These are phyloP conservation scores for Dipodomys spectabilis DNA, from an alignment of 2,113 vertebrate species.

Conservation along the genomic window DNA sequence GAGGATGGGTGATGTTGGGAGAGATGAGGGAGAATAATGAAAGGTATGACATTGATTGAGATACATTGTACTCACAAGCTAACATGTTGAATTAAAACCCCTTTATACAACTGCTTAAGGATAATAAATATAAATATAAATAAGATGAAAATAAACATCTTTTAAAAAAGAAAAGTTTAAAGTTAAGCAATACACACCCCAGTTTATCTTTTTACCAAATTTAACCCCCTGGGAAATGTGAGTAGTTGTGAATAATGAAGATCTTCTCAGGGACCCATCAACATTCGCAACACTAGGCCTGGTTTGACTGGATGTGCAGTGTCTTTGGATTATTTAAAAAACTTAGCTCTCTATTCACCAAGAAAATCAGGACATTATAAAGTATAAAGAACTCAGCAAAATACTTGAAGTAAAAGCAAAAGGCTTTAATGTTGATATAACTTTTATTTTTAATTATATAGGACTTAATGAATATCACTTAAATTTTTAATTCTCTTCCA, in stretches of 20 bases:
- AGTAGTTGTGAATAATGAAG: not conserved
- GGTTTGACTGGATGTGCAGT: not conserved
- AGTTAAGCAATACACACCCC: not conserved
- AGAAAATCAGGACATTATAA: not conserved
- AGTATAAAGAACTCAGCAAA: not conserved
- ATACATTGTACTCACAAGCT: no score
- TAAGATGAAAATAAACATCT: no score
- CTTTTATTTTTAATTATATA: slow-evolving; percentile 33
- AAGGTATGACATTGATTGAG: no score
- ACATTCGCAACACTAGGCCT: not conserved
- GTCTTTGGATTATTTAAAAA: not conserved
- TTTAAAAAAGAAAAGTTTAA: not conserved
- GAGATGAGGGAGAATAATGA: no score
- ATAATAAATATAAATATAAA: no score
- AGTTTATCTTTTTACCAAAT: slow-evolving; percentile 4
- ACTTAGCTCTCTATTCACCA: not conserved
- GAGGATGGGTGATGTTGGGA: no score
- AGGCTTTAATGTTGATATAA: not conserved
- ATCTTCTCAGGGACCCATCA: not conserved
- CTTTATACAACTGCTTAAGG: no score
- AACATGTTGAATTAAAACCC: no score
- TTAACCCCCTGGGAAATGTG: not conserved
- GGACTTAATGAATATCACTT: not conserved
- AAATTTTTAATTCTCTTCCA: slow-evolving; percentile 8
- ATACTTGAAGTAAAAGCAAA: not conserved